These are phyloP conservation scores for Nothura maculosa DNA, from an alignment of 2,797 vertebrate species.

Conservation along the genomic window DNA sequence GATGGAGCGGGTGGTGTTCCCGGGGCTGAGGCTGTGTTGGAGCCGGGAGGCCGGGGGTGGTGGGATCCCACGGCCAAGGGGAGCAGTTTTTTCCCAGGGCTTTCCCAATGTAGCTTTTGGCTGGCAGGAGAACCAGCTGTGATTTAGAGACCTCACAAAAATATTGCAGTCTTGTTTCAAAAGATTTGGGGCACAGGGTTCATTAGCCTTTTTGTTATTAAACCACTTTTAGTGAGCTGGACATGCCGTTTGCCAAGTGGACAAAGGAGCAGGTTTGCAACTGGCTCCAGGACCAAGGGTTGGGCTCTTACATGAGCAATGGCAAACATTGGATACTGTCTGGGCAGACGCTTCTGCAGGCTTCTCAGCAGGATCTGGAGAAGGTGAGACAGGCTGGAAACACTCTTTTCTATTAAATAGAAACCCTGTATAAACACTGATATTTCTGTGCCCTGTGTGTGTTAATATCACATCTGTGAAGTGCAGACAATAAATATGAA, in stretches of 20 bases:
- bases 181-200: not conserved
- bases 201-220: not conserved
- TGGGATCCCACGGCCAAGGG: not conserved
- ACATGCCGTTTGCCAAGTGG: constrained; percentile 97
- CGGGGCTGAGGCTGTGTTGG: not conserved
- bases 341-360: constrained; percentile 95
- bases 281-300: constrained; percentile 95
- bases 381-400: constrained; percentile 83
- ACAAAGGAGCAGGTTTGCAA: constrained; percentile 95
- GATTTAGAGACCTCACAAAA: not conserved
- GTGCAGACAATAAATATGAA: not conserved
- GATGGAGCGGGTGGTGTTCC: not conserved
- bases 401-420: not conserved
- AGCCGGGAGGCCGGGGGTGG: not conserved
- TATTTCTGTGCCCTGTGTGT: not conserved
- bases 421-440: not conserved
- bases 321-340: constrained; percentile 94
- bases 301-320: constrained; percentile 90
- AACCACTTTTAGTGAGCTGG: constrained; percentile 87
- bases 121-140: accelerated
- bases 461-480: not conserved
- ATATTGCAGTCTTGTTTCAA: not conserved
- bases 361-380: constrained; percentile 96
- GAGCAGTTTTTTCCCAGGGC: accelerated
- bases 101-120: accelerated